Percentiles rank a stretch among this genome's conserved stretches.
Evolutionary conservation across 2,888 invertebrate species (phyloP).

Genomic region (Acleris sparsana): DNA sequence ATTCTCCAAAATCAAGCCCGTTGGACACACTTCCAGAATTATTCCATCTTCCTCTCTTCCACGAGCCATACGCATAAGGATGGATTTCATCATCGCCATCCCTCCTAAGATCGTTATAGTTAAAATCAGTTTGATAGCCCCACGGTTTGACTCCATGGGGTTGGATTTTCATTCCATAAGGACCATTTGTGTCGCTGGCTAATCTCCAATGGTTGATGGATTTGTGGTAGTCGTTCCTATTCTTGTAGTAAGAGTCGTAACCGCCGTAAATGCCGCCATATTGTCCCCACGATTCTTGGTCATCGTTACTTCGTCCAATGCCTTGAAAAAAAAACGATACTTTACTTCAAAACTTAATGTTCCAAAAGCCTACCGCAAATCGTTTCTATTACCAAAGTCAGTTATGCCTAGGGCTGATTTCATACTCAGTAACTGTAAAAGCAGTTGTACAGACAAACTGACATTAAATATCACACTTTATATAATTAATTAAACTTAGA

Average conservation of each 20-base stretch:
- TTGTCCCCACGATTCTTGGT: constrained; percentile 81
- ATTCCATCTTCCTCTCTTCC: constrained; percentile 70
- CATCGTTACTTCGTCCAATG: constrained; percentile 59
- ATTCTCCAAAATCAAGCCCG: constrained; percentile 56
- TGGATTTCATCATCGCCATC: constrained; percentile 44
- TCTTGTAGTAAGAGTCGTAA: constrained; percentile 64
- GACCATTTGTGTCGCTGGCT: constrained; percentile 55
- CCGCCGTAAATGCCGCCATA: constrained; percentile 85
- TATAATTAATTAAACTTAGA: too few relatives aligned
- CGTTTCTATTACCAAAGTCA: too few relatives aligned
- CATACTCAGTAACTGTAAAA: too few relatives aligned
- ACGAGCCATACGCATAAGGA: constrained; percentile 63
- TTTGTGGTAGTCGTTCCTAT: constrained; percentile 69
- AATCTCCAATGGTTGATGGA: constrained; percentile 82
- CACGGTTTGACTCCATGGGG: constrained; percentile 64
- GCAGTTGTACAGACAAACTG: too few relatives aligned
- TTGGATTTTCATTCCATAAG: constrained; percentile 41
- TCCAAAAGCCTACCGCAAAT: too few relatives aligned
- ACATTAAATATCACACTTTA: too few relatives aligned
- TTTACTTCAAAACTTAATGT: too few relatives aligned
- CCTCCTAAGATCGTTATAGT: constrained; percentile 73
- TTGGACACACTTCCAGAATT: constrained; percentile 51
- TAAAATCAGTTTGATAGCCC: constrained; percentile 59
- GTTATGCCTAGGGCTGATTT: too few relatives aligned
- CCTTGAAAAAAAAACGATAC: too few relatives aligned